phyloP scores from a whole-genome alignment of 2,113 vertebrate species.

The Prietella phreatophila region DNA sequence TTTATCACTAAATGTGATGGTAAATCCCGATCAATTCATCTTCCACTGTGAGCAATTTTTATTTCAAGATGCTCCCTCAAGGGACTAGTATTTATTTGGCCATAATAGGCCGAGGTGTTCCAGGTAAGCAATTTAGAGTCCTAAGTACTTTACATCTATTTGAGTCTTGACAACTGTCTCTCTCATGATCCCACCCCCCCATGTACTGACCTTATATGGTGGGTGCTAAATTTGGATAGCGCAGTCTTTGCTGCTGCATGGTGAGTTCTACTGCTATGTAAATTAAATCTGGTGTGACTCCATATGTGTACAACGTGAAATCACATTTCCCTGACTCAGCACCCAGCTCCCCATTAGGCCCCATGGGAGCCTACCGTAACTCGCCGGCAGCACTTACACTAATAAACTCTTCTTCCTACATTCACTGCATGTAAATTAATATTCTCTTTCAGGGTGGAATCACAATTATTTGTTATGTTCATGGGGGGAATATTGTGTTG shows the following conservation, averaged over 20 bases:
- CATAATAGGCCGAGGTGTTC: background rate
- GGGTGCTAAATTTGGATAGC: slow-evolving; percentile 69
- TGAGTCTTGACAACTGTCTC: slow-evolving; percentile 54
- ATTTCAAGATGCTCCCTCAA: background rate
- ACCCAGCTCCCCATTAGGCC: slow-evolving; percentile 33
- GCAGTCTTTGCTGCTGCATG: slow-evolving; percentile 57
- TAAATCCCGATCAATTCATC: background rate
- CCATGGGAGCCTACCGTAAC: background rate
- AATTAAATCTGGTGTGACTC: slow-evolving; percentile 64
- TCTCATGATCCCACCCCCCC: slow-evolving; percentile 31
- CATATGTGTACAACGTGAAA: slow-evolving; percentile 50
- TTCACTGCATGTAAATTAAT: background rate
- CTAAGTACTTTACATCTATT: slow-evolving; percentile 50
- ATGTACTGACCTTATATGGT: slow-evolving; percentile 64
- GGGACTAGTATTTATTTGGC: slow-evolving; percentile 11
- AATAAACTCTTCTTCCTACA: slow-evolving; percentile 11
- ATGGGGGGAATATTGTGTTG: background rate
- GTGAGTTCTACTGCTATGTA: slow-evolving; percentile 59
- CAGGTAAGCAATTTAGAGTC: slow-evolving; percentile 16
- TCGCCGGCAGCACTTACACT: background rate
- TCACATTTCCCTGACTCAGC: slow-evolving; percentile 71
- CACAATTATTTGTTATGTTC: background rate
- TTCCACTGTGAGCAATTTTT: background rate
- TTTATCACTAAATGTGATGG: background rate
- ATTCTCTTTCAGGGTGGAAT: background rate